Percentiles rank a stretch among this genome's conserved stretches.
Evolutionary conservation across 2,888 invertebrate species (phyloP).

Genomic region (Conchocele bisecta): DNA sequence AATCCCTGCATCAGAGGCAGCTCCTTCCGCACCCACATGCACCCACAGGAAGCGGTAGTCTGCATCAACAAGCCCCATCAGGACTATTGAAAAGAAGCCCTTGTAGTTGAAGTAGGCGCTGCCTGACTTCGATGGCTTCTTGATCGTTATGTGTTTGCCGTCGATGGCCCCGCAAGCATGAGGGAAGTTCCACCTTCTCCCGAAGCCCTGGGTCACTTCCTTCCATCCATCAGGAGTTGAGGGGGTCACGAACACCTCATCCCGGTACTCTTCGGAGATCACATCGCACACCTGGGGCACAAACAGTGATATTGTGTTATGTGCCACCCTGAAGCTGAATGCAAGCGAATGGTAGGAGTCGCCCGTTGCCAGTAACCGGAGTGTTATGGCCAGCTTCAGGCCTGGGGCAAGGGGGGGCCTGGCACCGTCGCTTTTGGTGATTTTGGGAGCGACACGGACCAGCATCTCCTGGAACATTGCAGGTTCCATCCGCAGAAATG

Average conservation of each 20-base stretch:
- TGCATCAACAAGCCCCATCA: no score
- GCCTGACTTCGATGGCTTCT: slow-evolving; percentile 66
- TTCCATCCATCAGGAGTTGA: slow-evolving; percentile 27
- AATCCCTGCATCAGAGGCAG: no score
- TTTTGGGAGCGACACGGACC: no score
- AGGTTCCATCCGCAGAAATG: slow-evolving; percentile 1
- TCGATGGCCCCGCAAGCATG: slow-evolving; percentile 75
- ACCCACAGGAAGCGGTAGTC: no score
- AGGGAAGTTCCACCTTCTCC: slow-evolving; percentile 75
- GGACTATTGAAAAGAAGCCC: no score
- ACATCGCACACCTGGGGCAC: not conserved
- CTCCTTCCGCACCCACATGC: no score
- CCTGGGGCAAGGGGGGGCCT: not conserved
- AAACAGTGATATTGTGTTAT: not conserved
- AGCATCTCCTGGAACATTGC: no score
- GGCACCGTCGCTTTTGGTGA: no score
- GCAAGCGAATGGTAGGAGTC: not conserved
- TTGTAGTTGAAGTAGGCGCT: no score
- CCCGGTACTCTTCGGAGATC: not conserved
- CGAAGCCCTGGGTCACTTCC: slow-evolving; percentile 26
- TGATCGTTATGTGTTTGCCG: slow-evolving; percentile 64
- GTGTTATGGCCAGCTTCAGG: no score
- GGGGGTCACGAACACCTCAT: slow-evolving; percentile 22
- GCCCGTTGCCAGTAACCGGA: no score
- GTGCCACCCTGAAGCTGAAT: no score